Conservation (phyloP, 2,888 invertebrate genomes). For the Torymus texanus region DNA sequence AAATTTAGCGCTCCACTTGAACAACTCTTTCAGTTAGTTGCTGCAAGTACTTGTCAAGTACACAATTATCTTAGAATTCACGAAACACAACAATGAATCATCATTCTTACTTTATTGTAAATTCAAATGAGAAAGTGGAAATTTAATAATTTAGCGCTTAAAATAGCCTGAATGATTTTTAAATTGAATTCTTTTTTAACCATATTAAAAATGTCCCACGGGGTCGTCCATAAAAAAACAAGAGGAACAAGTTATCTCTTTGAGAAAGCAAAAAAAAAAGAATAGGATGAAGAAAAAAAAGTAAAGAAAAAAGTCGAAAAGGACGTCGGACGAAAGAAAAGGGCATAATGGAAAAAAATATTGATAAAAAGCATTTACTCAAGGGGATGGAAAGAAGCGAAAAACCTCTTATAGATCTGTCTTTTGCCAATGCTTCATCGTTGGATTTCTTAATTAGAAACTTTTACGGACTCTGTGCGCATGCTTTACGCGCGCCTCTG, state of each 20-base stretch:
- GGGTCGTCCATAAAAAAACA: too few relatives aligned
- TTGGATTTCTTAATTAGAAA: conserved; percentile 54
- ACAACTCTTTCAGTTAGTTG: conserved; percentile 5
- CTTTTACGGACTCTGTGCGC: conserved; percentile 32
- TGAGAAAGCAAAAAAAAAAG: conserved; percentile 8
- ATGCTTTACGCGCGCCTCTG: conserved; percentile 17
- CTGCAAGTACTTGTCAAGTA: too few relatives aligned
- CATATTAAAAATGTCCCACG: too few relatives aligned
- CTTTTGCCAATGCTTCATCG: conserved; percentile 42
- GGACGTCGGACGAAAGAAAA: conserved; percentile 29
- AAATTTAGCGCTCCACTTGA: conserved; percentile 6
- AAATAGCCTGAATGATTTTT: too few relatives aligned
- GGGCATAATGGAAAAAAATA: conserved; percentile 43
- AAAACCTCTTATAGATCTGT: conserved; percentile 43
- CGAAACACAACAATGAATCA: too few relatives aligned
- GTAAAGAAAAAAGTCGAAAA: conserved; percentile 16
- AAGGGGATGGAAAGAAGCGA: conserved; percentile 22
- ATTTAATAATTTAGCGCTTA: too few relatives aligned
- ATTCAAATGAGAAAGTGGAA: too few relatives aligned
- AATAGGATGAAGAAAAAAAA: conserved; percentile 1
- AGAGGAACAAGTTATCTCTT: neutral
- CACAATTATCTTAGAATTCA: conserved; percentile 1
- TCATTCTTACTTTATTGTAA: too few relatives aligned
- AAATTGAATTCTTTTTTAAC: too few relatives aligned
- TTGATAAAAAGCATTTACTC: conserved; percentile 39